A percentile compares a stretch with the other conserved stretches of the same genome.
Evolutionary conservation across 1,140 invertebrate genomes (phyloP).

Genomic region (Hyposmocoma kahamanoa): DNA sequence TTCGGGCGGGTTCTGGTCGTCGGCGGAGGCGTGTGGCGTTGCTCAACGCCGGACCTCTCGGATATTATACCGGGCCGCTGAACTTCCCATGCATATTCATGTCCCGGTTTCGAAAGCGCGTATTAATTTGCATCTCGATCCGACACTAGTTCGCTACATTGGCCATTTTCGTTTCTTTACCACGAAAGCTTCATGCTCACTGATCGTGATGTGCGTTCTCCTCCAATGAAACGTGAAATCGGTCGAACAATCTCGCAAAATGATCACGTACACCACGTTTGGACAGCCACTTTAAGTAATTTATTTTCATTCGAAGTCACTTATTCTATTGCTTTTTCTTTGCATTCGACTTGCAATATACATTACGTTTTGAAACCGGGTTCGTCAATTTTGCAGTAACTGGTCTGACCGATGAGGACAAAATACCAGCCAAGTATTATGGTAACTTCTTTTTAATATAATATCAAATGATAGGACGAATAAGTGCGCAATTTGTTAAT

Average conservation of each 20-base stretch:
- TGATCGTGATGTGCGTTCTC: constrained; percentile 11
- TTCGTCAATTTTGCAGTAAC: no score
- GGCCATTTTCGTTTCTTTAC: constrained; percentile 56
- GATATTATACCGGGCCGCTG: constrained; percentile 49
- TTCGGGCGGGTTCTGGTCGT: not conserved
- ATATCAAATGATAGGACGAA: no score
- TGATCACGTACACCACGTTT: constrained; percentile 1
- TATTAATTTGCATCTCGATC: constrained; percentile 70
- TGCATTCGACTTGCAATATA: no score
- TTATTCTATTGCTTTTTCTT: no score
- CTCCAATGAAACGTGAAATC: constrained; percentile 32
- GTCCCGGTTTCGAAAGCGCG: constrained; percentile 45
- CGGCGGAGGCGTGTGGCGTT: constrained; percentile 2
- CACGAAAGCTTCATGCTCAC: constrained; percentile 18
- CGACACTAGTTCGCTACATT: constrained; percentile 43
- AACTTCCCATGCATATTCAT: constrained; percentile 64
- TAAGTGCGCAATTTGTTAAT: no score
- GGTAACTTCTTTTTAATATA: no score
- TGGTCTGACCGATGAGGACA: no score
- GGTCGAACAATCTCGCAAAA: not conserved
- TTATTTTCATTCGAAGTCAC: no score
- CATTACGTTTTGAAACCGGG: no score
- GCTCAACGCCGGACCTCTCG: constrained; percentile 18
- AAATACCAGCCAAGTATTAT: no score
- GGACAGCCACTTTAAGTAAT: no score